Percentiles rank a stretch among this genome's conserved stretches.
These are phyloP conservation scores for Drosophila neotestacea DNA, from an alignment of 2,888 invertebrate genomes.

Conservation along the genomic window DNA sequence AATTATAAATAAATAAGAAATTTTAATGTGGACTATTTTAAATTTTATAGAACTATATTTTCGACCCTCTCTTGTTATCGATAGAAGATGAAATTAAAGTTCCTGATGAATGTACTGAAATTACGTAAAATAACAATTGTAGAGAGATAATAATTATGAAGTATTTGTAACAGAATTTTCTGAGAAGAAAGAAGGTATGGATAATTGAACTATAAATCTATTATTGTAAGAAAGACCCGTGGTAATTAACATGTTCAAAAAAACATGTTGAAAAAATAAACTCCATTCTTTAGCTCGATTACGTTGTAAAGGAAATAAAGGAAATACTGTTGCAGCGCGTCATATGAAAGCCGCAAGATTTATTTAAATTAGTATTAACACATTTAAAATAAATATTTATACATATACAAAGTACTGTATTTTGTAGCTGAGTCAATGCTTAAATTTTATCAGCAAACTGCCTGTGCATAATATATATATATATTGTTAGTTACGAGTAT, in stretches of 20 bases:
- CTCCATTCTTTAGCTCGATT: not conserved
- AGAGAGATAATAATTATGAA: not conserved
- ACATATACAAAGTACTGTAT: not conserved
- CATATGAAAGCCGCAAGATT: slow-evolving; percentile 9
- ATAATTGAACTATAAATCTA: not conserved
- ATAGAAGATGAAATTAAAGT: too few relatives aligned
- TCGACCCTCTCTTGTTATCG: too few relatives aligned
- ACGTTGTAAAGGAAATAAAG: not conserved
- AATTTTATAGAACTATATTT: too few relatives aligned
- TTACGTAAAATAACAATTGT: too few relatives aligned
- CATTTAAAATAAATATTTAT: slow-evolving; percentile 15
- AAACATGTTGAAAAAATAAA: not conserved
- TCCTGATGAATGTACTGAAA: too few relatives aligned
- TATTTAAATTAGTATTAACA: slow-evolving; percentile 20
- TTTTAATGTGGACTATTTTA: too few relatives aligned
- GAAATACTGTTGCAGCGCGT: not conserved
- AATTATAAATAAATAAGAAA: too few relatives aligned
- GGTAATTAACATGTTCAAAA: not conserved
- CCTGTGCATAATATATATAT: not conserved
- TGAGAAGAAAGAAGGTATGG: not conserved
- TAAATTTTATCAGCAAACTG: slow-evolving; percentile 18
- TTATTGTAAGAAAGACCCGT: not conserved
- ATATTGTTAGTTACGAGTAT: not conserved
- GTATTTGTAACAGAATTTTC: not conserved
- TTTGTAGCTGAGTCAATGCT: not conserved